A percentile compares a stretch with the other conserved stretches of the same genome.
phyloP scores from a whole-genome alignment of 2,113 vertebrate genomes.

The Carettochelys insculpta region DNA sequence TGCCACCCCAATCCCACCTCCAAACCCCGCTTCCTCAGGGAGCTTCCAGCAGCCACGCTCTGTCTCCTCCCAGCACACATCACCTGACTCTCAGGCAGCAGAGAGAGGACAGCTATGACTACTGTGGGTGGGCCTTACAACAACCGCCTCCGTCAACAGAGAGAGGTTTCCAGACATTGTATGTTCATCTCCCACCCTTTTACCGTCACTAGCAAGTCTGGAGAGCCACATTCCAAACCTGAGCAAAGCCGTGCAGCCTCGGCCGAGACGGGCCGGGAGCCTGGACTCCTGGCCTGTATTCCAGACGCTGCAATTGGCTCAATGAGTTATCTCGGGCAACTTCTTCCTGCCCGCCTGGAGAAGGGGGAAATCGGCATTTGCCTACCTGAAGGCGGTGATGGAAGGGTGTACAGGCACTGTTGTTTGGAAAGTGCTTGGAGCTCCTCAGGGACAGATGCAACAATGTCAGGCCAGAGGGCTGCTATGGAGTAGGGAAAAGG shows the following conservation, averaged over 20 bases:
- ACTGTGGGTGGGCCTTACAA: neutral
- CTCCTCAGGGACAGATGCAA: slow-evolving; percentile 9
- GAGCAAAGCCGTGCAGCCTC: neutral
- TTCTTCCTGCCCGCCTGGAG: neutral
- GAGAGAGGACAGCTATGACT: neutral
- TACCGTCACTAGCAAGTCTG: neutral
- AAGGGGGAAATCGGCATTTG: neutral
- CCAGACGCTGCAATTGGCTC: neutral
- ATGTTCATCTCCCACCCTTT: neutral
- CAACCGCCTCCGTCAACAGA: neutral
- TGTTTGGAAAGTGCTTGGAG: neutral
- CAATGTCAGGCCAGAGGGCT: too few relatives aligned
- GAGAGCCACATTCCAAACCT: neutral
- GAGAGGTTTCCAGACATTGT: neutral
- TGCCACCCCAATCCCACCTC: neutral
- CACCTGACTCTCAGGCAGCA: neutral
- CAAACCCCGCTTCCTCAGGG: neutral
- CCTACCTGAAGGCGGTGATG: neutral
- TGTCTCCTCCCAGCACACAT: too few relatives aligned
- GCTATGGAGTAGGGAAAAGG: too few relatives aligned
- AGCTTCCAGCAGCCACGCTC: neutral
- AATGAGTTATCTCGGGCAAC: neutral
- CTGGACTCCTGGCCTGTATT: neutral
- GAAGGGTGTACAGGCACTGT: slow-evolving; percentile 8
- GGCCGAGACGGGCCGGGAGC: neutral